These are phyloP conservation scores for Rhinatrema bivittatum DNA, from an alignment of 2,797 vertebrate genomes.

Conservation along the genomic window DNA sequence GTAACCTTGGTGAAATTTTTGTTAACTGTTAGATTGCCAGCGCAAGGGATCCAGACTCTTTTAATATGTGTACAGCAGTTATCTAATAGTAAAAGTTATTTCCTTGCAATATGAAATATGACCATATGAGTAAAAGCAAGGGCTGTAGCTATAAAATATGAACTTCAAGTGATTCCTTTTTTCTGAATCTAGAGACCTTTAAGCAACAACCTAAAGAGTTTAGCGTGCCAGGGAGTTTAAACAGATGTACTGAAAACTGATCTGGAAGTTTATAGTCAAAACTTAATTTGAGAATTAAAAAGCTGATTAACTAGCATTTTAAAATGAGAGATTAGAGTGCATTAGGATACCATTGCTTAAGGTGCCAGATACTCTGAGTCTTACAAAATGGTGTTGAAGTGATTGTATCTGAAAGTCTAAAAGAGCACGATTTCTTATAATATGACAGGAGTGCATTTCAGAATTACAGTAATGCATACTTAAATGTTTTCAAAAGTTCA, in stretches of 20 bases:
- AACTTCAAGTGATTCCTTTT: slow-evolving; percentile 7
- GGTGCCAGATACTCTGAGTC: background rate
- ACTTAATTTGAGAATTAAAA: slow-evolving; percentile 17
- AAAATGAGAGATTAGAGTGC: slow-evolving; percentile 9
- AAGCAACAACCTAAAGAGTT: slow-evolving; percentile 5
- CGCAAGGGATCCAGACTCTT: background rate
- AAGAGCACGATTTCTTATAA: too few species aligned
- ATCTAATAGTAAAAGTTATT: background rate
- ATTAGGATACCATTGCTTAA: background rate
- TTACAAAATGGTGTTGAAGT: background rate
- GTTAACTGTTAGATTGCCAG: background rate
- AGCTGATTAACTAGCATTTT: slow-evolving; percentile 4
- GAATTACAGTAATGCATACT: too few species aligned
- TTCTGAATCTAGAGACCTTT: background rate
- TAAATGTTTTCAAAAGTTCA: too few species aligned
- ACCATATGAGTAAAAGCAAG: slow-evolving; percentile 8
- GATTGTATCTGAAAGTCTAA: too few species aligned
- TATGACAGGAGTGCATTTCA: too few species aligned
- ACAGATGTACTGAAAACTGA: slow-evolving; percentile 9
- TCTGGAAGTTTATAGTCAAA: background rate
- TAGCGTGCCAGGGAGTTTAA: slow-evolving; percentile 10
- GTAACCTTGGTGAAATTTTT: background rate
- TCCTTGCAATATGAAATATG: slow-evolving; percentile 1
- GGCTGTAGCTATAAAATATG: background rate
- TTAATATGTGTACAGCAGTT: background rate